These are phyloP conservation scores for Solea solea DNA, from an alignment of 2,113 vertebrate genomes.

Conservation along the genomic window DNA sequence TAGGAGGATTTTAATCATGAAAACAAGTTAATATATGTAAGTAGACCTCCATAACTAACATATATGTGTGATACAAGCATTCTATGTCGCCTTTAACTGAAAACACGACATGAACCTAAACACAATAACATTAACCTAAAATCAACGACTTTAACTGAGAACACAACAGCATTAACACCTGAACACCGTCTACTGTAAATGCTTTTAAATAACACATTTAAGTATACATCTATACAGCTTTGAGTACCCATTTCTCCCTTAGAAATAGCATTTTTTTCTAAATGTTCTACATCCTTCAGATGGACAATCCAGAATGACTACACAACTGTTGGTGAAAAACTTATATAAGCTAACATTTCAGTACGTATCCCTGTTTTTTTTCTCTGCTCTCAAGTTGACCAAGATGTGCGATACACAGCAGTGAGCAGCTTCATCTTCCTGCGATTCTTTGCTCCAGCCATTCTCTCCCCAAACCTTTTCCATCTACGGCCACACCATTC, in stretches of 20 bases:
- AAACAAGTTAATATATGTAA: no score
- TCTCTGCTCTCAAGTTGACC: constrained; percentile 83
- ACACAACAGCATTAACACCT: no score
- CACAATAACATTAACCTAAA: no score
- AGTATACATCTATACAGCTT: background rate
- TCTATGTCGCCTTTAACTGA: no score
- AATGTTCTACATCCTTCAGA: background rate
- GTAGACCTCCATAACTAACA: no score
- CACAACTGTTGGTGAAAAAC: no score
- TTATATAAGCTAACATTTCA: background rate
- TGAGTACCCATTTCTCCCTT: background rate
- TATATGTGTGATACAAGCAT: no score
- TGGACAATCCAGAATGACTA: background rate
- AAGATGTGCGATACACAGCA: constrained; percentile 94
- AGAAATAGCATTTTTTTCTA: background rate
- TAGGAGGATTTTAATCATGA: no score
- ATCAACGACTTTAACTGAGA: no score
- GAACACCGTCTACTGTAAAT: background rate
- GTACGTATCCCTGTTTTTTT: background rate
- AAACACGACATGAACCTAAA: no score
- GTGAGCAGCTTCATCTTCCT: constrained; percentile 99
- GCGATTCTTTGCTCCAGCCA: constrained; percentile 97
- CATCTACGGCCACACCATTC: constrained; percentile 95
- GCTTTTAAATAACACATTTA: background rate
- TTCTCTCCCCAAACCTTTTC: constrained; percentile 97